Evolutionary conservation across 2,113 vertebrate species (phyloP).

Genomic region (Loxodonta africana): DNA sequence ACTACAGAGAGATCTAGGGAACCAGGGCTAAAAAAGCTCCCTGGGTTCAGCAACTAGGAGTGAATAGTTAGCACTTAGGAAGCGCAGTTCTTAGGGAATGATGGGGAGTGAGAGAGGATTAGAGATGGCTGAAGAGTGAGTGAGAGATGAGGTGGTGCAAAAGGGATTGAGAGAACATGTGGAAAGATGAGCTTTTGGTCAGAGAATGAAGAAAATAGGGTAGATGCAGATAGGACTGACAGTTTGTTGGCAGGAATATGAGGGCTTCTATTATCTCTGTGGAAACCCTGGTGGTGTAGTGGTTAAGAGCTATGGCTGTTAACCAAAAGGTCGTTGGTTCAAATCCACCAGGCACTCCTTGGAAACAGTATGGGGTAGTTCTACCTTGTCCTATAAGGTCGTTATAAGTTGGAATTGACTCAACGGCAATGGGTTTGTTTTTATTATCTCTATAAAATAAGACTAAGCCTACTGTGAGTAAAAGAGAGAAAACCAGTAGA

Average conservation of each 20-base stretch:
- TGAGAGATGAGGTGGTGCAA: not conserved
- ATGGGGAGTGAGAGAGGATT: not conserved
- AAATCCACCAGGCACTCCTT: too few species aligned
- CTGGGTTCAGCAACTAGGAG: not conserved
- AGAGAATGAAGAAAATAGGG: slow-evolving; percentile 36
- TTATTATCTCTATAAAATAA: slow-evolving; percentile 34
- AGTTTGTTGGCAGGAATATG: not conserved
- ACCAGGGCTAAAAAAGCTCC: not conserved
- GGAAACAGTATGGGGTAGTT: too few species aligned
- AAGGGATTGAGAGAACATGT: not conserved
- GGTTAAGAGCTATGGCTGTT: too few species aligned
- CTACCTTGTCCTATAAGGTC: too few species aligned
- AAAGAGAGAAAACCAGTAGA: slow-evolving; percentile 26
- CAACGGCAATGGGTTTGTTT: not conserved
- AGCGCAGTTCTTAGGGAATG: not conserved
- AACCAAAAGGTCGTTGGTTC: too few species aligned
- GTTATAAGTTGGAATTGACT: too few species aligned
- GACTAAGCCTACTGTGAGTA: not conserved
- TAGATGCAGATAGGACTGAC: not conserved
- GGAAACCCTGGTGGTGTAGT: too few species aligned
- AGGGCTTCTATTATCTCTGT: slow-evolving; percentile 24
- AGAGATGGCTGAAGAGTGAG: not conserved
- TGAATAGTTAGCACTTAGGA: not conserved
- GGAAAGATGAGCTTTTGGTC: slow-evolving; percentile 20
- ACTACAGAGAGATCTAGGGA: not conserved